Evolutionary conservation across 2,888 invertebrate genomes (phyloP).

Genomic region (Kryphioiulus occultus): DNA sequence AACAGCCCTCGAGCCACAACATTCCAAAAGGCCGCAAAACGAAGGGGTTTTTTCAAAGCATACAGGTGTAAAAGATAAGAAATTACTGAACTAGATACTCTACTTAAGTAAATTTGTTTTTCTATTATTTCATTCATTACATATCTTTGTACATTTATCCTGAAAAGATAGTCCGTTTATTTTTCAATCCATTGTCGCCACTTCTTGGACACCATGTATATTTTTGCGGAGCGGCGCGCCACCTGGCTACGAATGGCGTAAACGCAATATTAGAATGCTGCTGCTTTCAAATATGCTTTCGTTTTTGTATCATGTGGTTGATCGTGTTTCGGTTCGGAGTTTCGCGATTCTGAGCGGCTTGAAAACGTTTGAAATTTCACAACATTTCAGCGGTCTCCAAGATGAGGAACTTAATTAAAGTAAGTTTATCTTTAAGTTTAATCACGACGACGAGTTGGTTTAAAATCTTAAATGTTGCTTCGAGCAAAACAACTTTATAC

Average conservation of each 20-base stretch:
- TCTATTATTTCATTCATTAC: no score
- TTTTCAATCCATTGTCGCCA: no score
- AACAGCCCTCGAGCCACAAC: no score
- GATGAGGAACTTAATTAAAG: background rate
- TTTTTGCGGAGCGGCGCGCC: background rate
- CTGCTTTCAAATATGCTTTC: background rate
- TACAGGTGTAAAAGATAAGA: no score
- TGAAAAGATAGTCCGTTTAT: no score
- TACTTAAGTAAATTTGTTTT: no score
- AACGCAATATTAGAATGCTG: background rate
- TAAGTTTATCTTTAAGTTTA: background rate
- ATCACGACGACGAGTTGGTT: background rate
- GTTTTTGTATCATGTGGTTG: background rate
- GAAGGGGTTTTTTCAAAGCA: no score
- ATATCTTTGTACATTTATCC: no score
- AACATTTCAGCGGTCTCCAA: background rate
- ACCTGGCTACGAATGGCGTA: background rate
- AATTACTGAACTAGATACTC: no score
- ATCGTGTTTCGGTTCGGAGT: background rate
- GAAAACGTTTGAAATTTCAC: background rate
- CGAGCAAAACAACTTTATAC: no score
- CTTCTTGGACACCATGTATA: background rate
- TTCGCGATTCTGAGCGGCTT: background rate
- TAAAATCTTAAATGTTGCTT: no score
- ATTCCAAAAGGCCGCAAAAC: no score